Evolutionary conservation across 2,888 invertebrate species (phyloP), one percentile per base, ranked within the genome.

Genomic region (Gryllus longicercus): DNA sequence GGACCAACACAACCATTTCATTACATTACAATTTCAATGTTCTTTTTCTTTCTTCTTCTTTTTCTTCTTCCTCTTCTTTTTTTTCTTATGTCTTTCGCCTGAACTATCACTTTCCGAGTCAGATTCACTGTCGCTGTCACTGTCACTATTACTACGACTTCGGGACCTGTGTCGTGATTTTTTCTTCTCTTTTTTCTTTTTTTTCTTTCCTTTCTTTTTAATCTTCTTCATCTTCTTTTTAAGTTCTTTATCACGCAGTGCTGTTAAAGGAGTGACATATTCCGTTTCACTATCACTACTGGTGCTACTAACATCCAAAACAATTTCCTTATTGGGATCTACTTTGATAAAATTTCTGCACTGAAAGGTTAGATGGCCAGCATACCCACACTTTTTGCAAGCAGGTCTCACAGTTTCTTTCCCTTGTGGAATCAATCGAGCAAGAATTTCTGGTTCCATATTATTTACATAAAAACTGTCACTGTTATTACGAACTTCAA

Each of bases 311-410:
- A 98, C 95, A 86, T 98, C 98, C 80, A 98, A 87, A 2, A 98
- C 94, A 84, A 95, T 94, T 86, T 97, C 97, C 86, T 96, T 96
- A 85, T 95, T 94, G 0, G 97, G 97, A 86, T 98, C 96, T 50
- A 97, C 87, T 90, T 97, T 96, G 81, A 97, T 92, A 87, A 98
- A 97, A 87, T 98, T 98, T 84, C 97, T 90, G 86, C 98, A 98
- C 86, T 98, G 98, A 87, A 94, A 98, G 18, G 98, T 98, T 84
- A 98, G 90, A 87, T 98, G 98, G 2, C 98, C 98, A 82, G 96
- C 95, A 88, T 97, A 97, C 83, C 98, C 97, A 89, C 97, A 98
- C 88, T 96, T 97, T 86, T 95, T 96, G 86, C 97, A 97, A 0
- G 97, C 95, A 25, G 96, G 94, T 77, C 96, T 89, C n/a, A 92